These are phyloP conservation scores for Malurus splendens DNA, from an alignment of 2,797 vertebrate genomes.

Conservation along the genomic window DNA sequence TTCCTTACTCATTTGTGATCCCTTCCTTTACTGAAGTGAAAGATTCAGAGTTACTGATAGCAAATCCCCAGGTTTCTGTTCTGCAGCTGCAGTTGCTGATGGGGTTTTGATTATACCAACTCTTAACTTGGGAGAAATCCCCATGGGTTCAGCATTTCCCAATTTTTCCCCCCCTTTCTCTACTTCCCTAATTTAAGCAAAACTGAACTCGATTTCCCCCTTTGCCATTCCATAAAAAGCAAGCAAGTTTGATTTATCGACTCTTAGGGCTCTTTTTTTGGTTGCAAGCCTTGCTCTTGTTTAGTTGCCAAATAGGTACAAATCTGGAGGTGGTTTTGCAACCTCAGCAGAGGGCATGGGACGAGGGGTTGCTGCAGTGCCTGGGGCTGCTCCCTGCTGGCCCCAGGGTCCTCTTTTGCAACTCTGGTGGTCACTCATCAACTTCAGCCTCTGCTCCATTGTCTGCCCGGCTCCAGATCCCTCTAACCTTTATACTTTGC, in stretches of 20 bases:
- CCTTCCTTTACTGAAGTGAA: background rate
- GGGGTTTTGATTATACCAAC: background rate
- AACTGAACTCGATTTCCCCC: background rate
- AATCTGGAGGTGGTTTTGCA: conserved; percentile 19
- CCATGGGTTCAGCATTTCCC: background rate
- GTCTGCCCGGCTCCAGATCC: background rate
- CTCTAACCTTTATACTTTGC: conserved; percentile 59
- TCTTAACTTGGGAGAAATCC: background rate
- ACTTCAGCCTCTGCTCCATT: conserved; percentile 8
- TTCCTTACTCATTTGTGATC: background rate
- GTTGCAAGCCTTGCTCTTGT: background rate
- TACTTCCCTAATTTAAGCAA: background rate
- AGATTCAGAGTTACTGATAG: background rate
- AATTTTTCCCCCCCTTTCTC: background rate
- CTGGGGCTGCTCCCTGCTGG: background rate
- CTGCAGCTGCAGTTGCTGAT: background rate
- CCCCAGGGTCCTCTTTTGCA: conserved; percentile 53
- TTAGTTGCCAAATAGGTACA: conserved; percentile 2
- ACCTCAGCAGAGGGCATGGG: conserved; percentile 52
- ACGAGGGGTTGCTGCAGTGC: background rate
- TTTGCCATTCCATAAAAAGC: background rate
- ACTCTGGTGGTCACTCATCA: conserved; percentile 3
- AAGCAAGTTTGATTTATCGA: background rate
- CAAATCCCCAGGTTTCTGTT: background rate
- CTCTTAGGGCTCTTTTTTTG: background rate